Conservation (phyloP, 2,888 invertebrate species). For the Pristionchus mayeri region DNA sequence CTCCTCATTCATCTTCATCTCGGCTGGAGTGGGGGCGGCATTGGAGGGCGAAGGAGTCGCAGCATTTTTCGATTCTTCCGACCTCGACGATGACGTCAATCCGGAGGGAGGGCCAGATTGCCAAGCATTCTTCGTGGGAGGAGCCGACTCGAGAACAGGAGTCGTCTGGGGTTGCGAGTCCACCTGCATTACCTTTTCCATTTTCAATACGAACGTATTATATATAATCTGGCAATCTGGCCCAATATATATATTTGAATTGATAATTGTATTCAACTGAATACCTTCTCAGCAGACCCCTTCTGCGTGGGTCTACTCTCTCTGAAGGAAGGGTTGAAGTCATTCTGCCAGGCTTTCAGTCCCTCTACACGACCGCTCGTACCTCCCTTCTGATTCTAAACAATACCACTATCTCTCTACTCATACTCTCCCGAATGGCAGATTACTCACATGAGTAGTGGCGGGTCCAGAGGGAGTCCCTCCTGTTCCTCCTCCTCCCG, state of each 20-base stretch:
- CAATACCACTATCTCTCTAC: background rate
- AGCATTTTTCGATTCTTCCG: slow-evolving; percentile 7
- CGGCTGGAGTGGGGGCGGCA: slow-evolving; percentile 13
- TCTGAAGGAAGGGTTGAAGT: background rate
- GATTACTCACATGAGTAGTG: background rate
- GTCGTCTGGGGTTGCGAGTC: background rate
- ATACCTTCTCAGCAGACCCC: background rate
- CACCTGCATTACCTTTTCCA: too few relatives aligned
- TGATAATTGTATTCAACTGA: background rate
- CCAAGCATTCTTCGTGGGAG: slow-evolving; percentile 40
- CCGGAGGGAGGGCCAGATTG: slow-evolving; percentile 39
- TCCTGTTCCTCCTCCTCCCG: too few relatives aligned
- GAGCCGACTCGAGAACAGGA: background rate
- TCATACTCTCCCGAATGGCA: too few relatives aligned
- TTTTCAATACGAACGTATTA: too few relatives aligned
- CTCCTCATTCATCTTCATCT: background rate
- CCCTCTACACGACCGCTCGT: slow-evolving; percentile 7
- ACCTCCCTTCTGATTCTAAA: background rate
- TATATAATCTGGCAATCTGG: too few relatives aligned
- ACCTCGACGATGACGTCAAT: background rate
- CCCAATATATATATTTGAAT: too few relatives aligned
- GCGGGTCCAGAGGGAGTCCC: slow-evolving; percentile 1
- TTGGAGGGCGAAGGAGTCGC: background rate
- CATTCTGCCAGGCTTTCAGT: slow-evolving; percentile 22
- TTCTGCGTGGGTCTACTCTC: background rate